Conservation (phyloP, 2,113 vertebrate species). For the Neodontobutis hainanensis region DNA sequence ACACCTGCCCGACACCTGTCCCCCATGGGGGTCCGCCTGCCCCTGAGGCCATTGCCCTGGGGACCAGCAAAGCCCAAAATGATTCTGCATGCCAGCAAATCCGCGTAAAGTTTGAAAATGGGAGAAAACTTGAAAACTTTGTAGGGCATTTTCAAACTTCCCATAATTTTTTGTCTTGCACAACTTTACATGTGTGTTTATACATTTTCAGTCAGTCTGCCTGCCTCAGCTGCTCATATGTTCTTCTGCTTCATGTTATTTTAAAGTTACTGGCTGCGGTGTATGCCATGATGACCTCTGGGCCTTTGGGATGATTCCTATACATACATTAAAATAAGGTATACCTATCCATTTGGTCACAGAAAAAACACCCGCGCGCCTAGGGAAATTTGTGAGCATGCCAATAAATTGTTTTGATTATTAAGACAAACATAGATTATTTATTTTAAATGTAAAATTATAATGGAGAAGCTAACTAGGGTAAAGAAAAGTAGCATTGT, state of each 20-base stretch:
- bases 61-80: slow-evolving; percentile 73
- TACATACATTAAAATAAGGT: slow-evolving; percentile 31
- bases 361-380: slow-evolving; percentile 2
- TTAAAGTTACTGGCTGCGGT: slow-evolving; percentile 5
- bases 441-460: background rate
- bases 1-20: slow-evolving; percentile 90
- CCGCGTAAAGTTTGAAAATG: slow-evolving; percentile 69
- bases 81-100: slow-evolving; percentile 77
- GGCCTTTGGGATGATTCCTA: slow-evolving; percentile 23
- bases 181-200: slow-evolving; percentile 7
- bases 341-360: slow-evolving; percentile 22
- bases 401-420: slow-evolving; percentile 5
- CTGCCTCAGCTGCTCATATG: background rate
- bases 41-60: slow-evolving; percentile 78
- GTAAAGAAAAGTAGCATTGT: too few species aligned
- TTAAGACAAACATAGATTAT: background rate
- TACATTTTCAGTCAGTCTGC: background rate
- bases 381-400: slow-evolving; percentile 2
- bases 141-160: slow-evolving; percentile 64
- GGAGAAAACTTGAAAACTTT: slow-evolving; percentile 64
- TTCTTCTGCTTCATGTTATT: slow-evolving; percentile 2
- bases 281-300: slow-evolving; percentile 34
- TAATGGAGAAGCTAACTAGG: background rate
- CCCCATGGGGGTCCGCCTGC: slow-evolving; percentile 81
- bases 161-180: slow-evolving; percentile 10